These are phyloP conservation scores for Sthenelais limicola DNA, from an alignment of 2,888 invertebrate species.

Conservation along the genomic window DNA sequence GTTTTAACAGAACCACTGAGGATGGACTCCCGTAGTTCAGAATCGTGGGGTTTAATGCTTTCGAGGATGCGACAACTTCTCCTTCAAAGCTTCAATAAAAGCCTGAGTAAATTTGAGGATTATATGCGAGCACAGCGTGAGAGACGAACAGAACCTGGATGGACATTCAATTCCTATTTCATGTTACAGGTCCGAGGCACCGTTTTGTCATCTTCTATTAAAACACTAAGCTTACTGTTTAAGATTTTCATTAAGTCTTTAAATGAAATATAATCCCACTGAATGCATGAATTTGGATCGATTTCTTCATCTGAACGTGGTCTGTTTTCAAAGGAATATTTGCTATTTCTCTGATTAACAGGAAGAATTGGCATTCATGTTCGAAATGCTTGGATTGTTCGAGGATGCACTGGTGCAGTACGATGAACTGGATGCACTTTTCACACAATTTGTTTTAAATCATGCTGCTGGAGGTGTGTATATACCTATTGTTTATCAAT, in stretches of 20 bases:
- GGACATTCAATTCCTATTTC: constrained; percentile 97
- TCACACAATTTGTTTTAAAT: constrained; percentile 96
- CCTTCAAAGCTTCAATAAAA: constrained; percentile 88
- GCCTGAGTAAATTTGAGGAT: constrained; percentile 87
- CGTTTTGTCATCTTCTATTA: too few species aligned
- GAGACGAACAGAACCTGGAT: constrained; percentile 88
- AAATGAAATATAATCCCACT: too few species aligned
- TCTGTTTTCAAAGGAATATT: too few species aligned
- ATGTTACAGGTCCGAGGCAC: constrained; percentile 82
- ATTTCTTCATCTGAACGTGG: too few species aligned
- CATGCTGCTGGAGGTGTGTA: constrained; percentile 82
- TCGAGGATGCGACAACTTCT: constrained; percentile 87
- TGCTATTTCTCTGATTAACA: too few species aligned
- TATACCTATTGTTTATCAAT: background rate
- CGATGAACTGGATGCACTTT: constrained; percentile 96
- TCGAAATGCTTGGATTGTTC: constrained; percentile 93
- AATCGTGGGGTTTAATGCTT: constrained; percentile 90
- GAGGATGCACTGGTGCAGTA: constrained; percentile 97
- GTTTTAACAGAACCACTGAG: constrained; percentile 92
- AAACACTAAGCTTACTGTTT: background rate
- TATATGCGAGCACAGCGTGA: constrained; percentile 91
- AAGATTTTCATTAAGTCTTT: too few species aligned
- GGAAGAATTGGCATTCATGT: constrained; percentile 95
- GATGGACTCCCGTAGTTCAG: constrained; percentile 84
- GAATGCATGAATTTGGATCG: too few species aligned